Evolutionary conservation across 2,113 vertebrate species (phyloP).

Genomic region (Pagrus major): DNA sequence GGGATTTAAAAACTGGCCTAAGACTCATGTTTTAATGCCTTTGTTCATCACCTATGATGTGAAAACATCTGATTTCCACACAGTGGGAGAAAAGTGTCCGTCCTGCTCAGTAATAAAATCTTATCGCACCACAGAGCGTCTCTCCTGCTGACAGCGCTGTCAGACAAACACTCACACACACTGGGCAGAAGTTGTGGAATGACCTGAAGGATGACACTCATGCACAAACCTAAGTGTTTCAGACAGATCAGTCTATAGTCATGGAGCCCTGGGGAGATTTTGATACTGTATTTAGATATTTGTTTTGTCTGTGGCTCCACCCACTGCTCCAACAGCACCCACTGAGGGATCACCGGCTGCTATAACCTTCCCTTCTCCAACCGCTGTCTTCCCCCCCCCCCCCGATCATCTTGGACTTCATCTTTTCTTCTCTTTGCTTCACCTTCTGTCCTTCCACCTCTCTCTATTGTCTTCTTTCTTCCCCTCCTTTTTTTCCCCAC

Average conservation of each 20-base stretch:
- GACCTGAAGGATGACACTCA: not conserved
- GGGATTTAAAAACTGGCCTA: too few species aligned
- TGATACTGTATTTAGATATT: conserved; percentile 3
- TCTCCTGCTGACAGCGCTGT: not conserved
- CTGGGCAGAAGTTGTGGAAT: not conserved
- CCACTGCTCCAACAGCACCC: conserved; percentile 10
- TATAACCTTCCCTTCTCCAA: not conserved
- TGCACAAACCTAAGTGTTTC: not conserved
- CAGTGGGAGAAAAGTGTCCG: not conserved
- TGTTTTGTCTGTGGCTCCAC: not conserved
- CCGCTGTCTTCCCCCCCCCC: not conserved
- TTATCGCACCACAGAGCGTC: not conserved
- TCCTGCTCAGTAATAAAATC: not conserved
- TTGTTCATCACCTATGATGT: not conserved
- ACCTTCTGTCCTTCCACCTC: not conserved
- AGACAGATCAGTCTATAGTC: conserved; percentile 2
- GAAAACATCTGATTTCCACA: not conserved
- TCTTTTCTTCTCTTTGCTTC: not conserved
- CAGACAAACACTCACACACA: not conserved
- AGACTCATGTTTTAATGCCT: not conserved
- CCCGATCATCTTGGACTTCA: not conserved
- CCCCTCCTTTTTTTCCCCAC: not conserved
- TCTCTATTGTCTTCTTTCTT: not conserved
- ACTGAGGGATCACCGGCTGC: not conserved
- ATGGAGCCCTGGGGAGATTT: not conserved